A percentile compares a stretch with the other conserved stretches of the same genome.
These are phyloP conservation scores for Tylochromis polylepis DNA, from an alignment of 2,113 vertebrate genomes.

Conservation along the genomic window DNA sequence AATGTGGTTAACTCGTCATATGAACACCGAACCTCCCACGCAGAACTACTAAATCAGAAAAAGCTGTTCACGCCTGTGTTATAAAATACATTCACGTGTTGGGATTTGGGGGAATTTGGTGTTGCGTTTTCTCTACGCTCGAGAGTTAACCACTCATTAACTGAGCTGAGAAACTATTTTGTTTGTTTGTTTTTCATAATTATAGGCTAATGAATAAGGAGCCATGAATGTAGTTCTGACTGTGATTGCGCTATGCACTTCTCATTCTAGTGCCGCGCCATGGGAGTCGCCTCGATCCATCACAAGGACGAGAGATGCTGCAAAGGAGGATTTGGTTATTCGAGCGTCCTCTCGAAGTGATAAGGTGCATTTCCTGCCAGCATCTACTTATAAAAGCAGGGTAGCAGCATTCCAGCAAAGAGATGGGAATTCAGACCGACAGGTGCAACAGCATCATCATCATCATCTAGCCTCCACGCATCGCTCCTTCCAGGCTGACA, in stretches of 20 bases:
- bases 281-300: constrained; percentile 47
- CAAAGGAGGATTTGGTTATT: background rate
- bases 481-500: background rate
- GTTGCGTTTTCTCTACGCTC: background rate
- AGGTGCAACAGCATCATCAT: constrained; percentile 56
- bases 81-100: background rate
- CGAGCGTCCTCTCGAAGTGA: background rate
- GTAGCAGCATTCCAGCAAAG: constrained; percentile 45
- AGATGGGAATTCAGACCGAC: constrained; percentile 29
- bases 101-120: background rate
- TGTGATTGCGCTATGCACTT: background rate
- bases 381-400: constrained; percentile 2
- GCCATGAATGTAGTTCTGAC: background rate
- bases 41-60: background rate
- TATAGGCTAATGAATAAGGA: background rate
- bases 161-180: background rate
- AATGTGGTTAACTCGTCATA: background rate
- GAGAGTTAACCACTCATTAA: background rate
- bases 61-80: background rate
- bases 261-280: background rate
- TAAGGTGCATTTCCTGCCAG: background rate
- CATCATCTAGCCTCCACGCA: background rate
- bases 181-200: background rate
- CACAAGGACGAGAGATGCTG: constrained; percentile 12
- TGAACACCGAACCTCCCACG: background rate